Evolutionary conservation across 2,113 vertebrate genomes (phyloP).

Genomic region (Arenaria interpres): DNA sequence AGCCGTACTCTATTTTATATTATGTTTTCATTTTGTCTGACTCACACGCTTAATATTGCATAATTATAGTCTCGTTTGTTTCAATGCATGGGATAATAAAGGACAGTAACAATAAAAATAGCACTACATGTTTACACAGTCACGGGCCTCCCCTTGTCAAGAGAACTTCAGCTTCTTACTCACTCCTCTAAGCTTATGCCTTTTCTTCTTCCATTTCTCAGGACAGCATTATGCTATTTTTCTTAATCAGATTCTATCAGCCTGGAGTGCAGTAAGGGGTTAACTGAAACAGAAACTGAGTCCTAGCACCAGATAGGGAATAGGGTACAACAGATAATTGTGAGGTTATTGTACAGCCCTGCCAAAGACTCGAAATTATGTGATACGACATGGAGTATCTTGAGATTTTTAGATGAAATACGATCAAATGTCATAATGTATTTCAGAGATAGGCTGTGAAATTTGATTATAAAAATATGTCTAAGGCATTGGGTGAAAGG

Average conservation of each 20-base stretch:
- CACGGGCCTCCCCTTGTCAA: neutral
- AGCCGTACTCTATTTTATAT: neutral
- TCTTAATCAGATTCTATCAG: neutral
- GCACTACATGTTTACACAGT: neutral
- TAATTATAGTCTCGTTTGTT: neutral
- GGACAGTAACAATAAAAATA: neutral
- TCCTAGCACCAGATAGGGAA: neutral
- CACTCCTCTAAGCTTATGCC: neutral
- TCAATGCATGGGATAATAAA: neutral
- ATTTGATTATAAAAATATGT: neutral
- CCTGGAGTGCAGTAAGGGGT: neutral
- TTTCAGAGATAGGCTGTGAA: neutral
- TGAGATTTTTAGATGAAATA: constrained; percentile 9
- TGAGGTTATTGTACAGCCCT: neutral
- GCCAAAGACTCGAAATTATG: neutral
- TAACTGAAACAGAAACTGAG: constrained; percentile 29
- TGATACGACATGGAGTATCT: neutral
- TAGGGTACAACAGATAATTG: neutral
- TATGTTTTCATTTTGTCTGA: neutral
- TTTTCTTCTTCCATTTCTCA: neutral
- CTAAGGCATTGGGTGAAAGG: neutral
- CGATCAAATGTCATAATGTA: neutral
- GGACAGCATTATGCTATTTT: neutral
- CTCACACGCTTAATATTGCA: neutral
- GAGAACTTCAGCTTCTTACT: neutral